phyloP scores from a whole-genome alignment of 2,113 vertebrate genomes.

The Bufo gargarizans region DNA sequence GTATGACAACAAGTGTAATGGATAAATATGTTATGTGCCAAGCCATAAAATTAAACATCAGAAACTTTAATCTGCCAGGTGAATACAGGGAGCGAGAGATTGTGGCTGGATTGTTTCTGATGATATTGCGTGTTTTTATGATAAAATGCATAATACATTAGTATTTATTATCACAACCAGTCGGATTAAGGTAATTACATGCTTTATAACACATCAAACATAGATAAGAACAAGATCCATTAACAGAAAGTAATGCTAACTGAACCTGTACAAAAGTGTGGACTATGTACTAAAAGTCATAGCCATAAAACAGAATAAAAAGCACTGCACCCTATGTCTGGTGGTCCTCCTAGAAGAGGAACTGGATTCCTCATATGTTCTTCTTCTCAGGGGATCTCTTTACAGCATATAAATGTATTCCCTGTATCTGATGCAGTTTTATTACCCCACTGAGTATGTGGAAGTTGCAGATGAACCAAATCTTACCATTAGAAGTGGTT shows the following conservation, averaged over 20 bases:
- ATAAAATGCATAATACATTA: neutral
- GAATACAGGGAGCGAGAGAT: neutral
- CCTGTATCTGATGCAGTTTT: no score
- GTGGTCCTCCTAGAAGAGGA: neutral
- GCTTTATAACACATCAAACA: neutral
- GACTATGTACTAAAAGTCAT: neutral
- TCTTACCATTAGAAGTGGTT: no score
- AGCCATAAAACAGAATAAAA: neutral
- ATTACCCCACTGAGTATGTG: no score
- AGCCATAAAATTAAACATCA: no score
- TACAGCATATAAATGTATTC: no score
- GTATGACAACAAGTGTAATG: no score
- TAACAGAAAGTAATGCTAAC: neutral
- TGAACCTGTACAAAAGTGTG: neutral
- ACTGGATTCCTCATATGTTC: no score
- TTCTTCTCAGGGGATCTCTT: no score
- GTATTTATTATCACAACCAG: neutral
- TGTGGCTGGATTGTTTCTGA: neutral
- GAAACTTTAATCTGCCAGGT: no score
- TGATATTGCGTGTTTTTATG: neutral
- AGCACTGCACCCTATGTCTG: neutral
- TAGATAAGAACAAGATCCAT: neutral
- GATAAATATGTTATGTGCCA: no score
- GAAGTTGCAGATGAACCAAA: no score
- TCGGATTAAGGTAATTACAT: neutral